Base-by-base conservation (phyloP, 1,140 invertebrate genomes). In the Sinonovacula constricta region DNA sequence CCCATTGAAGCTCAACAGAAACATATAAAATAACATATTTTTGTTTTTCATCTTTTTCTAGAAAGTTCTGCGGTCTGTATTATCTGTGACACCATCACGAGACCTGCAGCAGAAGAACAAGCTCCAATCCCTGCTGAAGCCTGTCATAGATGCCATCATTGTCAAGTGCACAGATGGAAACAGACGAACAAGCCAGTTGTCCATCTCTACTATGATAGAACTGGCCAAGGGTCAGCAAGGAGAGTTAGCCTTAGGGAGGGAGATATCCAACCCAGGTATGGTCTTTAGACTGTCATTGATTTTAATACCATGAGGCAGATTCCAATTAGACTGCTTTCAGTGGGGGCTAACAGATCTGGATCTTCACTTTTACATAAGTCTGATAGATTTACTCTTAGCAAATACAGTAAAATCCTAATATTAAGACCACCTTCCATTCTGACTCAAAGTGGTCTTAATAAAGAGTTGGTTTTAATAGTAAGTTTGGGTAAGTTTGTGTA, bases 131-230 rank as follows among this genome's bases (percentile, higher is more conserved):
- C 79, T 90, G 24, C 77, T 92, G n/a, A 88, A 87, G 53, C 91
- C 92, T 24, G 84, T 92, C 28, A 80, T 92, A 2, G 85, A 90
- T 70, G 89, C 88, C 5, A 85, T 92, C 15, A 86, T 92, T 15
- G 81, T 91, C 26, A 92, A 92, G 80, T 92, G 92, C 84, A 91
- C 92, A 14, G 92, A 92, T 88, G 90, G 91, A 49, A 92, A 91
- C 74, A 88, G 91, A 53, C 82, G 90, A 45, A 92, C 91, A 3
- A 90, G 88, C 77, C 91, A 92, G 82, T 81, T 92, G 63, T 92
- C 91, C 7, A 85, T 91, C 34, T 91, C 91, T 39, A 90, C 91
- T 31, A 83, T 92, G 30, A 81, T 91, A 59, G 92, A 92, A 80
- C 79, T 92, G 31, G 90, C 88, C 31, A 90, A 91, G 82, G 91